Conservation (phyloP, 2,888 invertebrate species). For the Drosophila paranaensis region DNA sequence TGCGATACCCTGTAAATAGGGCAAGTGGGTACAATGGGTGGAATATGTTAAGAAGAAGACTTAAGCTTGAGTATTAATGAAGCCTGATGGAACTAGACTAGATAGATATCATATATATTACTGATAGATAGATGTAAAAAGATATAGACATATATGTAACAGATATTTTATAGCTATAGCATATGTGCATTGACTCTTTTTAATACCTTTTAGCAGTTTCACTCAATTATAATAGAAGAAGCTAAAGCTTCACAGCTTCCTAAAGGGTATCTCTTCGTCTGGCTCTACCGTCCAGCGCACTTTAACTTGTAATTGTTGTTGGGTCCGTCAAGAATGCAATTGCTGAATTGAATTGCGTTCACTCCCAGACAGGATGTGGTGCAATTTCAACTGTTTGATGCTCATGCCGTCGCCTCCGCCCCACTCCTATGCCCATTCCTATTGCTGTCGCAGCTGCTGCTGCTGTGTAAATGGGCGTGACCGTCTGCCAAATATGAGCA, state of each 20-base stretch:
- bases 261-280: not conserved
- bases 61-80: not conserved
- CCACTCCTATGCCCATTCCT: not conserved
- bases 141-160: too few relatives aligned
- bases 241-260: not conserved
- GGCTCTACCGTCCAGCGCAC: fast-evolving
- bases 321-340: conserved; percentile 57
- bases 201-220: not conserved
- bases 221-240: not conserved
- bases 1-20: not conserved
- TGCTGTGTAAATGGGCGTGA: conserved; percentile 64
- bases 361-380: conserved; percentile 72
- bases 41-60: not conserved
- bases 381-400: conserved; percentile 63
- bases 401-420: conserved; percentile 13
- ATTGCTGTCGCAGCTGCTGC: conserved; percentile 11
- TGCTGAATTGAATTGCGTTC: conserved; percentile 66
- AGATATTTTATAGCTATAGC: too few relatives aligned
- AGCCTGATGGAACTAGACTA: not conserved
- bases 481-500: conserved; percentile 76
- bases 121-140: too few relatives aligned
- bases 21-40: not conserved
- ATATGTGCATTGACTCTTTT: not conserved
- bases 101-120: too few relatives aligned
- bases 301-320: conserved; percentile 25